Evolutionary conservation across 30 jellyfish, hydroid and myxozoan genomes (phyloP), one percentile per base, ranked within the genome.

Genomic region (Aurelia coerulea): DNA sequence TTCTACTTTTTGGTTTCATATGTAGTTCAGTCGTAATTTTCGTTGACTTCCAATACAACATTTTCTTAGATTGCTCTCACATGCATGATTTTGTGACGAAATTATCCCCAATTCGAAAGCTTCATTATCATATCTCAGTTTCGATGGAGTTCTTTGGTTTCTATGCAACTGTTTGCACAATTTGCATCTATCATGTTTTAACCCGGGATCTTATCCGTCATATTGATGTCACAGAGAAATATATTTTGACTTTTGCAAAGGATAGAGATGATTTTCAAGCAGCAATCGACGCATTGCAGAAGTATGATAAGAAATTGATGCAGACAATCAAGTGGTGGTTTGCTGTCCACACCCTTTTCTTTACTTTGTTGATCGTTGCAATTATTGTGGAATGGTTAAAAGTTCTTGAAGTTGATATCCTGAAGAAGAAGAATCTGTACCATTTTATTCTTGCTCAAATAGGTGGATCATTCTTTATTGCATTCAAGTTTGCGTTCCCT

Each of bases 291-390:
- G 6, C 37, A 16, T 46, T 65, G 53, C 42, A 23, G 42, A 39
- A 65, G 46, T 65, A 65, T 65, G 76, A 46, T 23, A 17, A 23
- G 53, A 65, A 23, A 2, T 65, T 65, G 76, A 39, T 65, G 18
- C 76, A 65, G 76, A 23, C 76, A 23, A 65, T 65, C 19, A 65
- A 65, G 19, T 65, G 76, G 76, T 65, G 76, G 76, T 65, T 65
- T 10, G 42, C 37, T 5, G 42, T 65, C 42, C 76, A 65, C 46
- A 65, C 76, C 1, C 37, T 65, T 32, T 65, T 65, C 42, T 65
- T 65, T 56, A 23, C 42, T 23, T 65, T 65, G 53, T 65, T 65
- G 76, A 34, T 65, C 42, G 42, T 46, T 65, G 76, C 76, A 15
- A 65, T 65, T 16, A 65, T 46, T 15, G 37, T 65, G 17, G 76